Conservation (phyloP, 2,888 invertebrate species). For the Phortica okadai region DNA sequence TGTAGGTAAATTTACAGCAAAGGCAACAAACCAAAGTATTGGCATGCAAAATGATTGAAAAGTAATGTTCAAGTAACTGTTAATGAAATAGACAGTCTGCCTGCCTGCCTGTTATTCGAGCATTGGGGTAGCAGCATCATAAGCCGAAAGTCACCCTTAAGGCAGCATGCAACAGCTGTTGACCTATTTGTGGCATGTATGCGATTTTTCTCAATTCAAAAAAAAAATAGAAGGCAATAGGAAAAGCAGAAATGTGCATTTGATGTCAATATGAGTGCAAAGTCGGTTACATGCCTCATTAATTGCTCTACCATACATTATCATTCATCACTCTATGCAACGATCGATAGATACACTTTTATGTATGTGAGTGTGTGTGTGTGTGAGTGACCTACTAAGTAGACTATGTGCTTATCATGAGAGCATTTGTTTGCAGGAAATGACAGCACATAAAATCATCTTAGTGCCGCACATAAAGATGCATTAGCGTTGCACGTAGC, state of each 20-base stretch:
- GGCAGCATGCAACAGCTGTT: slow-evolving; percentile 31
- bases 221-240: neutral
- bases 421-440: neutral
- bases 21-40: neutral
- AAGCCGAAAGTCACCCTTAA: neutral
- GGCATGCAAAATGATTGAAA: slow-evolving; percentile 18
- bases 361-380: neutral
- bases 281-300: slow-evolving; percentile 39
- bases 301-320: slow-evolving; percentile 1
- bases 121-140: neutral
- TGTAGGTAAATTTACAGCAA: neutral
- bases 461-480: neutral
- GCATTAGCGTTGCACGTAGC: neutral
- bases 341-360: neutral
- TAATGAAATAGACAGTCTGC: slow-evolving; percentile 8
- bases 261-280: neutral
- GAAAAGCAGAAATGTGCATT: too few species aligned
- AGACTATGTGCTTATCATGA: neutral
- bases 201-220: neutral
- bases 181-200: slow-evolving; percentile 13
- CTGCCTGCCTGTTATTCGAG: neutral
- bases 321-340: slow-evolving; percentile 8
- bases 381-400: neutral
- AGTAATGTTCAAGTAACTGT: slow-evolving; percentile 25
- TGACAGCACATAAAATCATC: slow-evolving; percentile 11